Conservation (phyloP, 2,888 invertebrate species). For the Aplocera efformata region DNA sequence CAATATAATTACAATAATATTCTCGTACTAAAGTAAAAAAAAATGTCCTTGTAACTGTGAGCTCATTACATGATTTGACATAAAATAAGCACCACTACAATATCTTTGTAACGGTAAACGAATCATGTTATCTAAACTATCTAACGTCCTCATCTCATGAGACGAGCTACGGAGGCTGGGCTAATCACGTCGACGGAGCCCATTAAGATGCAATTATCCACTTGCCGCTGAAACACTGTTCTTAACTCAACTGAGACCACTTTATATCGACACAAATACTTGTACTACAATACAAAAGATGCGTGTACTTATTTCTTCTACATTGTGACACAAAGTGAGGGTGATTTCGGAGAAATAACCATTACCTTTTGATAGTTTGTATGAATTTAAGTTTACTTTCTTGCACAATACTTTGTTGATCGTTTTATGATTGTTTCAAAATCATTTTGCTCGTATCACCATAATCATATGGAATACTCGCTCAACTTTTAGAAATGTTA, state of each 20-base stretch:
- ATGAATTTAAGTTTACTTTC: background rate
- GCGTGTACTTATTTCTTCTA: background rate
- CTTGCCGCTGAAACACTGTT: constrained; percentile 21
- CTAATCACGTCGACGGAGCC: constrained; percentile 37
- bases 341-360: too few relatives aligned
- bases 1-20: too few relatives aligned
- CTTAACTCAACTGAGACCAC: constrained; percentile 30
- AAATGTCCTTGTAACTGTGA: too few relatives aligned
- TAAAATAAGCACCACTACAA: background rate
- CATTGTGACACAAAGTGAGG: background rate
- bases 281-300: background rate
- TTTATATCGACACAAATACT: constrained; percentile 19
- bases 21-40: too few relatives aligned
- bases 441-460: too few relatives aligned
- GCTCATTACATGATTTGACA: background rate
- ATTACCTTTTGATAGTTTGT: too few relatives aligned
- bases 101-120: constrained; percentile 3
- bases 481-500: too few relatives aligned
- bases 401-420: too few relatives aligned
- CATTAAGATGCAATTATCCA: constrained; percentile 26
- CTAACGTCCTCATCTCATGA: constrained; percentile 23
- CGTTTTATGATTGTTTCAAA: too few relatives aligned
- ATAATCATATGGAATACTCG: too few relatives aligned
- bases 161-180: constrained; percentile 32
- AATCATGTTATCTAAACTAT: constrained; percentile 19